Evolutionary conservation across 2,113 vertebrate species (phyloP).

Genomic region (Seriola aureovittata): DNA sequence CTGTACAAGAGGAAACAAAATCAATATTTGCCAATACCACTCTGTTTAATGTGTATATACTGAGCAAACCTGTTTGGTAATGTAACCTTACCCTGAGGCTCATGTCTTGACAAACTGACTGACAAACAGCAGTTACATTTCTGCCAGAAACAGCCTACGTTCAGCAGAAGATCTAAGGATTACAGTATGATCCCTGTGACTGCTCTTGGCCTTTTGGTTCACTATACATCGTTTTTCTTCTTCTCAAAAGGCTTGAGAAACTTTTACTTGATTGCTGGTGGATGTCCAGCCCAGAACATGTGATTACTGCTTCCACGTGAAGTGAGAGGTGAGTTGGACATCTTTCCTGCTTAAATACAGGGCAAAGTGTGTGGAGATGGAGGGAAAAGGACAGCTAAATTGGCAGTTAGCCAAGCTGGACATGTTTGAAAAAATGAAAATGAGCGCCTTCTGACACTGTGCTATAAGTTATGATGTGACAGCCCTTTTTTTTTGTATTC

Average conservation of each 20-base stretch:
- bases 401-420: slow-evolving; percentile 74
- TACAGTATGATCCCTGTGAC: slow-evolving; percentile 8
- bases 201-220: background rate
- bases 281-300: slow-evolving; percentile 63
- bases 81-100: slow-evolving; percentile 13
- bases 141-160: background rate
- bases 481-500: slow-evolving; percentile 10
- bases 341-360: slow-evolving; percentile 76
- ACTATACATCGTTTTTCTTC: background rate
- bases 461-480: slow-evolving; percentile 71
- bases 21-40: background rate
- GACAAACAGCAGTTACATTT: slow-evolving; percentile 21
- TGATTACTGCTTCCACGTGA: slow-evolving; percentile 74
- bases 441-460: slow-evolving; percentile 58
- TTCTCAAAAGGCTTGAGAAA: slow-evolving; percentile 61
- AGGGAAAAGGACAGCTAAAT: slow-evolving; percentile 71
- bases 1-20: slow-evolving; percentile 1
- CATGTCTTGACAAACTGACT: slow-evolving; percentile 9
- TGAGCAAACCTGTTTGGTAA: slow-evolving; percentile 9
- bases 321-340: slow-evolving; percentile 74
- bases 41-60: background rate
- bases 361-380: slow-evolving; percentile 56
- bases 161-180: slow-evolving; percentile 20
- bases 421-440: slow-evolving; percentile 77
- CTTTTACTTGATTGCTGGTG: slow-evolving; percentile 77